Base-by-base conservation (phyloP, 2,888 invertebrate genomes). In the Incurvaria masculella region DNA sequence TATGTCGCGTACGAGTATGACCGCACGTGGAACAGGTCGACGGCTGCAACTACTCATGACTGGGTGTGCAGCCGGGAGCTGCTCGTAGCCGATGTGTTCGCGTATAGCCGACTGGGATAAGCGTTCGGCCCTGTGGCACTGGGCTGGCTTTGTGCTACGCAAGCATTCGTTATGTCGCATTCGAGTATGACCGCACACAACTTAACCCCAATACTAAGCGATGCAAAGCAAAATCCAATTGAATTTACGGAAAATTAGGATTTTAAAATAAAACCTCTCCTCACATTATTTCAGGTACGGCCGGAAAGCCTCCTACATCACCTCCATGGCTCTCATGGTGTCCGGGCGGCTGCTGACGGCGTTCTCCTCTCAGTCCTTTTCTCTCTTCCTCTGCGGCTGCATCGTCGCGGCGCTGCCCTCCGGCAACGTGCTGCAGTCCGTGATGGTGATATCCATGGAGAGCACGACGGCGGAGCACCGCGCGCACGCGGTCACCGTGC, bases 91-190 rank as follows among this genome's bases (percentile, higher is more conserved):
- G 66, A 69, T 54, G 60, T 66, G 46, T 60, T 64, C 45, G 61
- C 67, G 2, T 66, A 64, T 26, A 64, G 59, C 27, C 64, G 61
- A 57, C 55, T 65, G 16, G 64, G 63, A 17, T 71, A 71, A 57
- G 58, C 61, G 8, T 21, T 65, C 14, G 71, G 69, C 43, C 66
- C 69, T 16, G 47, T 69, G 20, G 48, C 64, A 48, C 67, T 71
- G 49, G 70, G 70, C 41, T 69, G 69, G 69, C 63, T 67, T 52
- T 69, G 69, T 44, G 71, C 71, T 47, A 51, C 57, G 71, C 70
- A 52, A 53, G 69, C 65, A 54, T 17, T 44, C 40, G 10, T 17
- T 40, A 8, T 40, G 16, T n/a, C 40, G 6, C 8, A 40, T 17
- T n/a, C 14, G 27, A 14, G 27, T 27, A 27, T 27, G 10, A 8